Conservation (phyloP, 2,113 vertebrate genomes). For the Syngnathus scovelli region DNA sequence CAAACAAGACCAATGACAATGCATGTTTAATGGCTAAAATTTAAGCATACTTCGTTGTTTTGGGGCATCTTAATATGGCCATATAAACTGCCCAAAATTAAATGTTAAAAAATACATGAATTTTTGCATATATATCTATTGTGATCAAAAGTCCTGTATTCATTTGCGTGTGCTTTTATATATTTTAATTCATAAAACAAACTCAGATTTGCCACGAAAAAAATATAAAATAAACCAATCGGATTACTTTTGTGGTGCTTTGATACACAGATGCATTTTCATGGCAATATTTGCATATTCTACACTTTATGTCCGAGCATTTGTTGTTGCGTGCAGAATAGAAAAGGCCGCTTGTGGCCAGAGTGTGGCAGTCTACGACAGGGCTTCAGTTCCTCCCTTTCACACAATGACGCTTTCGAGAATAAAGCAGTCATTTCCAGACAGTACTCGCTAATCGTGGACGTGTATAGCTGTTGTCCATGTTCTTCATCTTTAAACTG, state of each 20-base stretch:
- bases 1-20: too few species aligned
- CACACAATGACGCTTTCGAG: slow-evolving; percentile 16
- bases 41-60: too few species aligned
- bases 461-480: background rate
- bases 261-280: too few species aligned
- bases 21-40: too few species aligned
- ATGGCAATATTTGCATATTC: background rate
- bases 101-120: background rate
- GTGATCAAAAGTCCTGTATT: background rate
- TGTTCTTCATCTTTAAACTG: background rate
- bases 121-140: too few species aligned
- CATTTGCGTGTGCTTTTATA: background rate
- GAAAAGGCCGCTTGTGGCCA: slow-evolving; percentile 45
- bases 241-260: fast-evolving
- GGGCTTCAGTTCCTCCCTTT: slow-evolving; percentile 35
- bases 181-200: background rate
- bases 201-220: background rate
- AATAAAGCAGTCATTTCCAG: slow-evolving; percentile 21
- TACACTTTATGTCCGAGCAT: fast-evolving
- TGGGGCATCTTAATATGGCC: too few species aligned
- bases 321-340: slow-evolving; percentile 32
- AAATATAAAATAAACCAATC: background rate
- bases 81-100: background rate
- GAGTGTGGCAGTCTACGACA: slow-evolving; percentile 44
- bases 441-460: background rate